Evolutionary conservation across 1,140 invertebrate genomes (phyloP).

Genomic region (Hyphantria cunea): DNA sequence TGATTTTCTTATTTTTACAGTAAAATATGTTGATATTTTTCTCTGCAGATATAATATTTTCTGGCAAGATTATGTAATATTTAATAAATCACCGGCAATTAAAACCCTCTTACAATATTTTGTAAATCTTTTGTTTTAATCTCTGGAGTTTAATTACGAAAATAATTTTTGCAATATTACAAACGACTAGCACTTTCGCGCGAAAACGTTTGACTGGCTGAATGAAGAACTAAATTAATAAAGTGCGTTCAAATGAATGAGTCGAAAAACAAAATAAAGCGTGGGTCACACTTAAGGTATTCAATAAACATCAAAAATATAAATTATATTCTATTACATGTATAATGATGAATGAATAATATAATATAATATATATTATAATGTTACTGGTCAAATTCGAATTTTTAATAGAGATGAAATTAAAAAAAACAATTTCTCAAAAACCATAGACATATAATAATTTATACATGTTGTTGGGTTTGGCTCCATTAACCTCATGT

Average conservation of each 20-base stretch:
- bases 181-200: conserved; percentile 52
- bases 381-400: too few relatives aligned
- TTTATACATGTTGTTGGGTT: too few relatives aligned
- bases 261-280: background rate
- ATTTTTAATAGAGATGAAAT: too few relatives aligned
- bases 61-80: background rate
- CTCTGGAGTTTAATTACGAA: conserved; percentile 28
- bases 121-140: conserved; percentile 2
- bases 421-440: too few relatives aligned
- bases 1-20: background rate
- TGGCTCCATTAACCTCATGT: too few relatives aligned
- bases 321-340: too few relatives aligned
- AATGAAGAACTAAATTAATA: conserved; percentile 22
- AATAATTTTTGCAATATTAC: conserved; percentile 27
- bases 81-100: background rate
- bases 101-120: background rate
- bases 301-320: too few relatives aligned
- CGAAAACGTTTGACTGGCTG: conserved; percentile 50
- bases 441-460: too few relatives aligned
- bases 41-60: too few relatives aligned
- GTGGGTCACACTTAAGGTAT: background rate
- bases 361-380: too few relatives aligned
- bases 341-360: too few relatives aligned
- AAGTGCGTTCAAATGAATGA: background rate
- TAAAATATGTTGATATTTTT: conserved; percentile 4